Base-by-base conservation (phyloP, 2,888 invertebrate species). In the Atrina japonica region DNA sequence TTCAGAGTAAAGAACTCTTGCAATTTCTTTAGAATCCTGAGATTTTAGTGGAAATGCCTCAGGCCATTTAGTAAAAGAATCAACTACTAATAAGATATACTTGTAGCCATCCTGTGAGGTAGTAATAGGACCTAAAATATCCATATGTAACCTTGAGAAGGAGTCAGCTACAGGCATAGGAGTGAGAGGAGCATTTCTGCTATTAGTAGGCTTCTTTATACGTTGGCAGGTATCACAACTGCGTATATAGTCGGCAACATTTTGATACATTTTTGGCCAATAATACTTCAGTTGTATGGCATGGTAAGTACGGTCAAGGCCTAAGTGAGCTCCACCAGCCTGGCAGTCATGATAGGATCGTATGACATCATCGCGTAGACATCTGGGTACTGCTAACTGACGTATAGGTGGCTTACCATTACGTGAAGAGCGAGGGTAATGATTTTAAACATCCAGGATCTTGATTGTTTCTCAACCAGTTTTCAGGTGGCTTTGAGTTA, bases 61-160 rank as follows among this genome's bases (percentile, higher is more conserved):
- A 45, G 70, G 43, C 73, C 75, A 81, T 18, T 63, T 59, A 3
- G 70, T 56, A 40, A 68, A 77, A 18, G 66, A 67, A 18, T 79
- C 75, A 14, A 76, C 75, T 25, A 75, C 50, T n/a, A 76, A 56
- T 6, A 78, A 55, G 14, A 74, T 68, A 47, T 76, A 91, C 93
- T 96, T 88, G 95, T 96, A 91, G 95, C 95, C 75, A 25, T 76
- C 63, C 43, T 40, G 30, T 5, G 64, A 63, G 49, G 47, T 56
- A 23, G 77, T 59, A 18, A 80, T 43, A 1, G 76, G 73, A 9
- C 76, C 76, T 5, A 78, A 29, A 43, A 79, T 65, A 30, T 79
- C 77, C 47, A 77, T 74, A 52, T 77, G 77, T 18, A 66, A 49
- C 11, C 69, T 25, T 29, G 55, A 23, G 29, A 76, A 70, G 7